These are phyloP conservation scores for Cotesia chilonis DNA, from an alignment of 1,140 invertebrate genomes.

Conservation along the genomic window DNA sequence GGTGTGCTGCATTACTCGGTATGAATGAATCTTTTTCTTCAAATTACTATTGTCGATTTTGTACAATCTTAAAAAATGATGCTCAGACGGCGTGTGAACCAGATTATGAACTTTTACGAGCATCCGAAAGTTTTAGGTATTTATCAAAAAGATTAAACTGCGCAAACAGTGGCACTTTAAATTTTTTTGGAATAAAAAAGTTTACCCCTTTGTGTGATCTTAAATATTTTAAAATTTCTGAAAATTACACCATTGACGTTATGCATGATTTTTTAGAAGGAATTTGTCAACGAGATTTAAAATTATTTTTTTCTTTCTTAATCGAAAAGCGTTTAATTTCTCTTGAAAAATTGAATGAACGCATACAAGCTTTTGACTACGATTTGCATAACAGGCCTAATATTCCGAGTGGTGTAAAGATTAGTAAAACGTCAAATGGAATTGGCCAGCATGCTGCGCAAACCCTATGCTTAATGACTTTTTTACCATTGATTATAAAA, in stretches of 20 bases:
- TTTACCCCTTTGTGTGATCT: conserved; percentile 37
- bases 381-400: conserved; percentile 35
- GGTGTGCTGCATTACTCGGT: conserved; percentile 31
- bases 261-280: conserved; percentile 44
- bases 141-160: conserved; percentile 12
- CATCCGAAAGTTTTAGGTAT: conserved; percentile 14
- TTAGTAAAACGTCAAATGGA: conserved; percentile 22
- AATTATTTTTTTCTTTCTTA: conserved; percentile 38
- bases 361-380: conserved; percentile 40
- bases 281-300: conserved; percentile 34
- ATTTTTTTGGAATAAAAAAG: conserved; percentile 24
- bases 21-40: conserved; percentile 35
- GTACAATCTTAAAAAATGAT: conserved; percentile 31
- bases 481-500: conserved; percentile 38
- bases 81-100: conserved; percentile 24
- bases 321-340: conserved; percentile 33
- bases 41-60: conserved; percentile 40
- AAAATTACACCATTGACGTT: conserved; percentile 36
- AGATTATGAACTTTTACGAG: conserved; percentile 32
- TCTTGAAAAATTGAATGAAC: conserved; percentile 36
- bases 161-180: conserved; percentile 6
- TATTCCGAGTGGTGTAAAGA: conserved; percentile 32
- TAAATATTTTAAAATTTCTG: conserved; percentile 36
- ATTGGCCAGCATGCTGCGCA: conserved; percentile 34
- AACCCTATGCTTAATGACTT: conserved; percentile 31